phyloP scores from a whole-genome alignment of 2,797 vertebrate genomes.

The Taenioides sp. region DNA sequence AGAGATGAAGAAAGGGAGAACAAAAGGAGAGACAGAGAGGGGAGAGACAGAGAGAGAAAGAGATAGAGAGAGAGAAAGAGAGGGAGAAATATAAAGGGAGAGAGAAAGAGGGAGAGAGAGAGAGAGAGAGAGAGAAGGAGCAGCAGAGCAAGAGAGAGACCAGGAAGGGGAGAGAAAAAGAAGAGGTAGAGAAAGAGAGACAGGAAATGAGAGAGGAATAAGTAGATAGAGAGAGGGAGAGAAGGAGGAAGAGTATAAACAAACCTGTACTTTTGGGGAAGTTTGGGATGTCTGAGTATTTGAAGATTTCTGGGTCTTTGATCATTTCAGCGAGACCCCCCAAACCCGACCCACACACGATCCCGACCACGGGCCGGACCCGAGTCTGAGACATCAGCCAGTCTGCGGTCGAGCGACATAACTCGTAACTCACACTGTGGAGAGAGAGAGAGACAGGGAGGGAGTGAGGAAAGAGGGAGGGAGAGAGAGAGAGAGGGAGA shows the following conservation, averaged over 20 bases:
- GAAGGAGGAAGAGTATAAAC: neutral
- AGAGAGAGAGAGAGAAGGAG: too few species aligned
- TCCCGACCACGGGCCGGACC: slow-evolving; percentile 79
- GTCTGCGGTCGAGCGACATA: slow-evolving; percentile 76
- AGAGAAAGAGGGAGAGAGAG: too few species aligned
- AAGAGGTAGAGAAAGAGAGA: too few species aligned
- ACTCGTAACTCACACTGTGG: slow-evolving; percentile 73
- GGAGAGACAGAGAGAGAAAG: too few species aligned
- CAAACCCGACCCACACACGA: slow-evolving; percentile 88
- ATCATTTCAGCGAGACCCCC: slow-evolving; percentile 81
- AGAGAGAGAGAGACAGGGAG: neutral
- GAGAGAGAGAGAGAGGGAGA: neutral
- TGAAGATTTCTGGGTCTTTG: slow-evolving; percentile 76
- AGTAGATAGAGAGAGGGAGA: too few species aligned
- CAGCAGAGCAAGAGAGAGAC: too few species aligned
- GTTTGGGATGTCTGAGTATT: slow-evolving; percentile 86
- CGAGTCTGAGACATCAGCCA: slow-evolving; percentile 79
- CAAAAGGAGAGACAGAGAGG: too few species aligned
- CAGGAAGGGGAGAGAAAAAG: too few species aligned
- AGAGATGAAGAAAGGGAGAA: too few species aligned
- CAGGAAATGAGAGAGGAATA: too few species aligned
- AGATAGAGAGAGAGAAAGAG: too few species aligned
- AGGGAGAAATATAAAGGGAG: too few species aligned
- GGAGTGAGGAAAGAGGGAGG: neutral
- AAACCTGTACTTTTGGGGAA: slow-evolving; percentile 88